Base-by-base conservation (phyloP, 2,113 vertebrate genomes). In the Anoplopoma fimbria region DNA sequence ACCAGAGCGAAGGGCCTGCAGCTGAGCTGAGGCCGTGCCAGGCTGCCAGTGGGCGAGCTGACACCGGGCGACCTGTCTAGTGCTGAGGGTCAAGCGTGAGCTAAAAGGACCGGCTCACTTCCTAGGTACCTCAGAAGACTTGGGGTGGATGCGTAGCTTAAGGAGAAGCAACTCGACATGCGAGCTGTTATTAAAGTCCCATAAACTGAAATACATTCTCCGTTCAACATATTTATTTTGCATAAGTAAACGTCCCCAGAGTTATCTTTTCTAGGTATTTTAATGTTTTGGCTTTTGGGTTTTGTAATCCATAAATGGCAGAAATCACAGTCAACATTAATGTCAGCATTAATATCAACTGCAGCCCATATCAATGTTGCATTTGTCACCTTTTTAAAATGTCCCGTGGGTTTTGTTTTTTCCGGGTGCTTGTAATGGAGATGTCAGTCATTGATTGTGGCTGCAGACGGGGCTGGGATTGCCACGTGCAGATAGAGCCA, bases 401-500 rank as follows among this genome's bases (percentile, higher is more conserved):
- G 19, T 75, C 84, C 65, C 27, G 0, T 45, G 57, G 68, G 77
- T 77, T 72, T 38, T 78, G n/a, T 79, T 79, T 69, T 49, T 80
- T 83, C 79, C 64, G 34, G 27, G 65, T 77, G 49, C 75, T 63
- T 68, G 65, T 88, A 90, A 91, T 89, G 64, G 87, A 88, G 69
- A 67, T 89, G 91, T 90, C 90, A 85, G 79, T 90, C 90, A 90
- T 71, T 87, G 88, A 81, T 90, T 89, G 84, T 86, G 65, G 81
- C 77, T 8, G 12, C 64, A 79, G 65, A 87, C 62, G 29, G 79
- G 81, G 64, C 55, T 17, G 53, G 67, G 83, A 89, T 70, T 86
- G 79, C 84, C 78, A 67, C 67, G 31, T 78, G 87, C 82, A 81
- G 79, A 64, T 31, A 83, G 75, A 77, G 89, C 77, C 73, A 65